Conservation (phyloP, 2,797 vertebrate genomes). For the Helostoma temminkii region DNA sequence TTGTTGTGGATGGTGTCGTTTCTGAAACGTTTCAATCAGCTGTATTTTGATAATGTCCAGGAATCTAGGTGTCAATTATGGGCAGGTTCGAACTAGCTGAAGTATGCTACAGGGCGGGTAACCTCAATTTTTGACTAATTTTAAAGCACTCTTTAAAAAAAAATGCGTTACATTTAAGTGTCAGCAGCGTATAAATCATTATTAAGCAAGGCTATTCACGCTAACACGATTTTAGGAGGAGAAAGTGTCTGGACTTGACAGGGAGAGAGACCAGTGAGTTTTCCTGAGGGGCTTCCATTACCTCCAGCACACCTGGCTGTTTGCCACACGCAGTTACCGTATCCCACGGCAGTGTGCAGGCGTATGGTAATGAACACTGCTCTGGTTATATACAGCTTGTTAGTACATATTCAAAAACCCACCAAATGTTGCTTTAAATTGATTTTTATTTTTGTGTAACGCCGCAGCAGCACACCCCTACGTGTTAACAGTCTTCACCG, state of each 20-base stretch:
- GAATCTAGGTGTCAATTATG: constrained; percentile 43
- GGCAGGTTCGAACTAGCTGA: constrained; percentile 54
- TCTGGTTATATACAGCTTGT: neutral
- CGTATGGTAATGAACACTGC: constrained; percentile 15
- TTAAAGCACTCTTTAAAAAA: neutral
- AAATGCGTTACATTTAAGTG: neutral
- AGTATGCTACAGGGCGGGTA: constrained; percentile 21
- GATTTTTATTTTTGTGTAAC: neutral
- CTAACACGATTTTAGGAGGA: neutral
- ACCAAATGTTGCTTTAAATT: neutral
- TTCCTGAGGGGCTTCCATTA: constrained; percentile 60
- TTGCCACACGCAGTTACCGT: constrained; percentile 64
- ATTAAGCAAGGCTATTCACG: neutral
- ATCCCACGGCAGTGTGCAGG: constrained; percentile 44
- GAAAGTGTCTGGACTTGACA: constrained; percentile 38
- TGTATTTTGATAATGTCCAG: neutral
- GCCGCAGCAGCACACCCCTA: neutral
- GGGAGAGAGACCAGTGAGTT: constrained; percentile 28
- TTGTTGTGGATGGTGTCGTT: neutral
- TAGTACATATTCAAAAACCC: neutral
- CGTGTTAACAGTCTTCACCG: neutral
- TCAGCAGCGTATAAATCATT: neutral
- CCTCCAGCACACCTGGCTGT: constrained; percentile 71
- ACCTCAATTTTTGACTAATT: neutral
- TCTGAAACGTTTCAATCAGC: too few species aligned